Conservation (phyloP, 2,797 vertebrate species). For the Melanotaenia trifasciata region DNA sequence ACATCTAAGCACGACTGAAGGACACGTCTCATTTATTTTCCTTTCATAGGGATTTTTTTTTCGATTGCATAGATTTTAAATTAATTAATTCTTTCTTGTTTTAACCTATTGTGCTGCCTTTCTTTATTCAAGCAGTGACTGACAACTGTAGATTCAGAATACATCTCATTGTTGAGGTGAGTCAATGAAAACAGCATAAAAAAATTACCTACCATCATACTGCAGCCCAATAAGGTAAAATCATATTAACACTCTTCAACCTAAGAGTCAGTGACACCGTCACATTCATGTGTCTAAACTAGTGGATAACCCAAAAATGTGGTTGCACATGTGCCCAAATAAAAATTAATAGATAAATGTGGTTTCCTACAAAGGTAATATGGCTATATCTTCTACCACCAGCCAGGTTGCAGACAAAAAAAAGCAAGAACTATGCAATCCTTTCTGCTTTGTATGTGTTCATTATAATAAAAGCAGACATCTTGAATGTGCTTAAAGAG, state of each 20-base stretch:
- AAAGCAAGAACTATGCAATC: not conserved
- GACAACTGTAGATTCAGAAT: too few relatives aligned
- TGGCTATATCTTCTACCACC: not conserved
- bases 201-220: not conserved
- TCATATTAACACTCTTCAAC: not conserved
- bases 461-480: slow-evolving; percentile 23
- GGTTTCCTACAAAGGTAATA: not conserved
- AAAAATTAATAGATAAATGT: not conserved
- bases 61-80: too few relatives aligned
- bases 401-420: not conserved
- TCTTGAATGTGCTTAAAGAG: slow-evolving; percentile 35
- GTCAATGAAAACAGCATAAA: not conserved
- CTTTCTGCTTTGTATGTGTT: slow-evolving; percentile 7
- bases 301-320: not conserved
- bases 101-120: too few relatives aligned
- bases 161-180: slow-evolving; percentile 11
- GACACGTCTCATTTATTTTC: too few relatives aligned
- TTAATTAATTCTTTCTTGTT: too few relatives aligned
- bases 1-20: too few relatives aligned
- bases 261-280: not conserved
- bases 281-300: not conserved
- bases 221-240: not conserved
- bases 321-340: not conserved
- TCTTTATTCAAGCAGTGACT: too few relatives aligned
- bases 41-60: not conserved